Percentiles rank a stretch among this genome's conserved stretches.
Evolutionary conservation across 2,888 invertebrate species (phyloP).

Genomic region (Digitonthophagus gazella): DNA sequence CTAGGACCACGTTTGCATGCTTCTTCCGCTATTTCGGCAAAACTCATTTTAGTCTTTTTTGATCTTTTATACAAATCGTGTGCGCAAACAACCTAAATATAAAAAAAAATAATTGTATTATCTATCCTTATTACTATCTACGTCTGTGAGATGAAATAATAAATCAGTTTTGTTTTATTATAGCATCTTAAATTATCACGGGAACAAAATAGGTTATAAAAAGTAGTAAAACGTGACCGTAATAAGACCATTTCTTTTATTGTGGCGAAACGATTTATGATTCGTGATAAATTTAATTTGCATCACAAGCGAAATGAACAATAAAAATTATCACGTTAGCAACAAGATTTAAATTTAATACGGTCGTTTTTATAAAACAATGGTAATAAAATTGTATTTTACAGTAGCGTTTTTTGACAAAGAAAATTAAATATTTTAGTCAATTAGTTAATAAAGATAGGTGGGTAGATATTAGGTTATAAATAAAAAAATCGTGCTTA

Average conservation of each 20-base stretch:
- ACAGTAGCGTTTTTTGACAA: too few species aligned
- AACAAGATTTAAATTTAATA: background rate
- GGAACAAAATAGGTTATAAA: too few species aligned
- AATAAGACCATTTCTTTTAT: too few species aligned
- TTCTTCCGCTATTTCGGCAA: slow-evolving; percentile 81
- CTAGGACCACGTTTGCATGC: slow-evolving; percentile 77
- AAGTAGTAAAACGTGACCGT: too few species aligned
- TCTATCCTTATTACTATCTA: background rate
- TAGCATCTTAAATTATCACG: too few species aligned
- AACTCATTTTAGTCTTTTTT: slow-evolving; percentile 72
- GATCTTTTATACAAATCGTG: slow-evolving; percentile 75
- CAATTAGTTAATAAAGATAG: too few species aligned
- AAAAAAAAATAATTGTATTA: background rate
- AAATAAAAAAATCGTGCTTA: too few species aligned
- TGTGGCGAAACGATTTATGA: background rate
- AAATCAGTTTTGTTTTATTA: background rate
- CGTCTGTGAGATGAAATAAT: background rate
- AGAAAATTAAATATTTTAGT: too few species aligned
- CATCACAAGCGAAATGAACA: background rate
- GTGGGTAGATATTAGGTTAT: too few species aligned
- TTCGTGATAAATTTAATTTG: too few species aligned
- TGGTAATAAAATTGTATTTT: too few species aligned
- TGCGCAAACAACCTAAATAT: slow-evolving; percentile 73
- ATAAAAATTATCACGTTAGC: background rate
- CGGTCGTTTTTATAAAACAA: background rate